Base-by-base conservation (phyloP, 2,113 vertebrate species). In the Halcyon malimbica region DNA sequence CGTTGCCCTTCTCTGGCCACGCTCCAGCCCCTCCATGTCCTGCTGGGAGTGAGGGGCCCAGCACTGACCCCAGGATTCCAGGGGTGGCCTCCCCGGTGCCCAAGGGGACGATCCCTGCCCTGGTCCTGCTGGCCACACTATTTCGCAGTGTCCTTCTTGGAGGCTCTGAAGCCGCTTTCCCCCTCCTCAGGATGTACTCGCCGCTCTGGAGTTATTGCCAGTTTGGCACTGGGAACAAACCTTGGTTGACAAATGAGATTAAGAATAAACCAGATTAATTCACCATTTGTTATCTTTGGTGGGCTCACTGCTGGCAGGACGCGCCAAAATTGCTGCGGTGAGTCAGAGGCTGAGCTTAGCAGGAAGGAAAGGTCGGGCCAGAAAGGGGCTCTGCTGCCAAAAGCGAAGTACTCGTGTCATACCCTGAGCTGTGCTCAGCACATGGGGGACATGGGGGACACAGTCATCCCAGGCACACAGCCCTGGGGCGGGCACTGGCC, bases 171-270 rank as follows among this genome's bases (percentile, higher is more conserved):
- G 8, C 33, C 48, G 11, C 15, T 57, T 35, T 6, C 6, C n/a
- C 59, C 2, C 7, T 9, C 14, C 31, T 23, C 0, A 4, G 51
- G 51, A 14, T 6, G n/a, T 2, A 17, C 13, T 8, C 7, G 5
- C 28, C 4, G 3, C 16, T 35, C 31, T 6, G 2, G 20, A 16
- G 33, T 17, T 16, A 5, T 14, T 2, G 0, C 42, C 42, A 5
- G 1, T 3, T 29, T 35, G 85, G 76, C 81, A 25, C 16, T 0
- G 4, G 35, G 23, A 3, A 56, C 41, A n/a, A 56, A 21, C 28
- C n/a, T 18, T 4, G 24, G 33, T 23, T 2, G 10, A 5, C 70
- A 28, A 37, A 41, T 0, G 65, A 44, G 74, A 60, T 60, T 5
- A 60, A n/a, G 68, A 9, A 46, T 11, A 41, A 51, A 21, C 2